Percentiles rank a stretch among this genome's conserved stretches.
Evolutionary conservation across 2,888 invertebrate species (phyloP).

Genomic region (Nymphalis polychloros): DNA sequence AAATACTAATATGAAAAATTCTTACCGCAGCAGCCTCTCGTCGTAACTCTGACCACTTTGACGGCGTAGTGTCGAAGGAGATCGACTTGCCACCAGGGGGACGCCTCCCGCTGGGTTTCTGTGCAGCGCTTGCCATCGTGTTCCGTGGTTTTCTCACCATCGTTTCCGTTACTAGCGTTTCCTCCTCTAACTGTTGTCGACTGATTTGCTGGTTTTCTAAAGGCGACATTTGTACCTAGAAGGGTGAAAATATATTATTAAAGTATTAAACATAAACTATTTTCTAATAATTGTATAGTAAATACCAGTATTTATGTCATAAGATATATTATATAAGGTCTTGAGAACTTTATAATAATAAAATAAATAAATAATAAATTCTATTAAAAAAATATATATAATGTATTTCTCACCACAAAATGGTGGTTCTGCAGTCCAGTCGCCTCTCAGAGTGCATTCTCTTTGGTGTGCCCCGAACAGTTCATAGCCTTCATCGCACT

Average conservation of each 20-base stretch:
- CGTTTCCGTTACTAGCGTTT: slow-evolving; percentile 91
- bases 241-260: not conserved
- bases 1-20: slow-evolving; percentile 13
- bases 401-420: slow-evolving; percentile 87
- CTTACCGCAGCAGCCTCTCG: slow-evolving; percentile 89
- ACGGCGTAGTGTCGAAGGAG: slow-evolving; percentile 91
- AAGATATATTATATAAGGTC: not conserved
- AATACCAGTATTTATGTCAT: too few relatives aligned
- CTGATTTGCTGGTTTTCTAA: slow-evolving; percentile 93
- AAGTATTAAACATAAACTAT: too few relatives aligned
- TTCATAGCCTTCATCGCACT: slow-evolving; percentile 94
- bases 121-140: slow-evolving; percentile 94
- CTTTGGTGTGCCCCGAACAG: slow-evolving; percentile 89
- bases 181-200: slow-evolving; percentile 94
- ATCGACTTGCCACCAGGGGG: slow-evolving; percentile 97
- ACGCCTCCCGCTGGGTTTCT: slow-evolving; percentile 93
- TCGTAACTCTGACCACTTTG: slow-evolving; percentile 92
- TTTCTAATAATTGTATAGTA: too few relatives aligned
- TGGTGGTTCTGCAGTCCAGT: slow-evolving; percentile 91
- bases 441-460: slow-evolving; percentile 86
- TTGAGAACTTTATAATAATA: not conserved
- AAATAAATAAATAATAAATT: not conserved
- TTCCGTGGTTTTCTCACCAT: slow-evolving; percentile 91
- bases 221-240: slow-evolving; percentile 90
- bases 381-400: not conserved